Percentiles rank a stretch among this genome's conserved stretches.
phyloP scores from a whole-genome alignment of 2,888 invertebrate species.

The Notodromas monacha region DNA sequence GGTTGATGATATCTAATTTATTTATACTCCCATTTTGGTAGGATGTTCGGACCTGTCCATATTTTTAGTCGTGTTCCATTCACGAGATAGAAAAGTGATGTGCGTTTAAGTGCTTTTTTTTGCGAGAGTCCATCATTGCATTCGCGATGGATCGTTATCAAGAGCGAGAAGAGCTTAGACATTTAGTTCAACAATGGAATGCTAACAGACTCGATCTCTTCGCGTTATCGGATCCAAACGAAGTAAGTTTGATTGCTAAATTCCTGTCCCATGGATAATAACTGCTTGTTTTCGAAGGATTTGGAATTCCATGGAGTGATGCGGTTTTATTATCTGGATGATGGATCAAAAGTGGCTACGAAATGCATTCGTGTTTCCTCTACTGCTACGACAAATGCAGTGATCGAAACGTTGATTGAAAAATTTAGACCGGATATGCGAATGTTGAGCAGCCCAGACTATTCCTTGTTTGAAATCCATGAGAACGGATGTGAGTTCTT shows the following conservation, averaged over 20 bases:
- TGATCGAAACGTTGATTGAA: constrained; percentile 84
- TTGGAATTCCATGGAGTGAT: constrained; percentile 96
- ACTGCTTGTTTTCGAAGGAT: constrained; percentile 33
- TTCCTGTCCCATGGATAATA: no score
- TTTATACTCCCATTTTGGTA: no score
- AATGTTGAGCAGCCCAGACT: constrained; percentile 38
- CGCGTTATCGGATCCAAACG: constrained; percentile 85
- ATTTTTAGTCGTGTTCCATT: no score
- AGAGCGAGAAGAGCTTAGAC: constrained; percentile 69
- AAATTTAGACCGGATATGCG: constrained; percentile 98
- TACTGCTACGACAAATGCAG: constrained; percentile 76
- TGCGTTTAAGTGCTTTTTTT: no score
- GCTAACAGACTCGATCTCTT: constrained; percentile 92
- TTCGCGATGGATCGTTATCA: no score
- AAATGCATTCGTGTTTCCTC: constrained; percentile 94
- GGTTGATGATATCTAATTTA: no score
- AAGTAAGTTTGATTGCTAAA: no score
- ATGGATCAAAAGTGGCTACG: constrained; percentile 88
- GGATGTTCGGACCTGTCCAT: no score
- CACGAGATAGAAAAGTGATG: no score
- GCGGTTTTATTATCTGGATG: constrained; percentile 98
- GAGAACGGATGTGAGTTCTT: constrained; percentile 27
- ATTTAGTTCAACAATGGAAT: constrained; percentile 96
- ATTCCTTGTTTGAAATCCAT: constrained; percentile 34
- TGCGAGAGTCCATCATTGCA: no score